Evolutionary conservation across 2,888 invertebrate species (phyloP), one percentile per base, ranked within the genome.

Genomic region (Sesia bembeciformis): DNA sequence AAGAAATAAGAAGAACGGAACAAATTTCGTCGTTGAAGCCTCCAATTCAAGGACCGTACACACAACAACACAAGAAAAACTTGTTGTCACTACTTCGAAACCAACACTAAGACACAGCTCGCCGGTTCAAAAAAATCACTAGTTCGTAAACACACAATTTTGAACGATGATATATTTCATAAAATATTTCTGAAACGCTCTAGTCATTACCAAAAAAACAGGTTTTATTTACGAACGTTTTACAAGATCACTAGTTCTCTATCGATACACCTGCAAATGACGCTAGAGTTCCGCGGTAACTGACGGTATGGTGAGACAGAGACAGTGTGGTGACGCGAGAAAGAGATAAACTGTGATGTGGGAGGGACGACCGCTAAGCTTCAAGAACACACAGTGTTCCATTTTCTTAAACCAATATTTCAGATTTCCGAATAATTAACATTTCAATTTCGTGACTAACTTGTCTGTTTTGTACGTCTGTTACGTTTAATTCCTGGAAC

Each of bases 11-110:
- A 74, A 68, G 74, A 75, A 70, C 76, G 72, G 67, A 65, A 76
- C 70, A 63, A 74, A 65, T 72, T 62, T 60, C 66, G 69, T 64
- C 64, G 63, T 60, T 74, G 78, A 79, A 89, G 84, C 87, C 87
- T 89, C 83, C 83, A 67, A 81, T 63, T 78, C 84, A 85, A 87
- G 84, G 84, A 82, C 77, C 68, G 71, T 67, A 76, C 68, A 70
- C 77, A 77, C 74, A 76, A 75, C 78, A 67, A 70, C 78, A 78
- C 74, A 76, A 75, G 78, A 81, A 81, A 79, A 84, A 82, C 73
- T 84, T 79, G 76, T 76, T 79, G 78, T 82, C 84, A 86, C 84
- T 79, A 63, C 84, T 85, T 80, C 76, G 72, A 80, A 76, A 84
- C 56, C 67, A 78, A 66, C 69, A 74, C 69, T 74, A 59, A 49